These are phyloP conservation scores for Endomychus coccineus DNA, from an alignment of 2,888 invertebrate genomes.

Conservation along the genomic window DNA sequence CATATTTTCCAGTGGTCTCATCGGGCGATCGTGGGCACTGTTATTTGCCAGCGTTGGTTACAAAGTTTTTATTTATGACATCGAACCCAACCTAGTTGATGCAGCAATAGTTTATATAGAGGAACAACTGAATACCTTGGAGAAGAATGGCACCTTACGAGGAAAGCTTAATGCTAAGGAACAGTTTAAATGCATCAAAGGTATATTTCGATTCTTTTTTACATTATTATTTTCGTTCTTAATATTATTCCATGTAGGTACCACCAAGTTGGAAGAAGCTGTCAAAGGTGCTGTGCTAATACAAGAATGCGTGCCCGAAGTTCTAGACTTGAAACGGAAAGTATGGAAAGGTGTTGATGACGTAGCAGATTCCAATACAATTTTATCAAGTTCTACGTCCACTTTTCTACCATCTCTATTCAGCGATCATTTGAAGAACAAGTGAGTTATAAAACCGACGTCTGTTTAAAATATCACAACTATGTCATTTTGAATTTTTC, in stretches of 20 bases:
- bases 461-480: too few relatives aligned
- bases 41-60: constrained; percentile 90
- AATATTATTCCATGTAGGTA: constrained; percentile 45
- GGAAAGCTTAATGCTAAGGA: constrained; percentile 67
- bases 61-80: constrained; percentile 79
- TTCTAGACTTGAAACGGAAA: constrained; percentile 72
- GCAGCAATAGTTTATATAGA: constrained; percentile 68
- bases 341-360: constrained; percentile 73
- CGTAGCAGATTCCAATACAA: constrained; percentile 65
- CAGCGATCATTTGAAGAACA: constrained; percentile 70
- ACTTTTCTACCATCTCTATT: constrained; percentile 85
- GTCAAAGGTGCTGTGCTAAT: constrained; percentile 72
- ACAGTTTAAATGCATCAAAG: constrained; percentile 71
- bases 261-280: constrained; percentile 59
- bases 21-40: constrained; percentile 97
- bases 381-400: constrained; percentile 89
- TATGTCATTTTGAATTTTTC: too few relatives aligned
- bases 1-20: constrained; percentile 69
- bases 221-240: neutral
- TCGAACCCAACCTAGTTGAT: constrained; percentile 65
- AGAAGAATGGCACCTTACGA: constrained; percentile 64
- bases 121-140: constrained; percentile 62
- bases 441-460: too few relatives aligned
- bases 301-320: constrained; percentile 93
- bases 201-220: too few relatives aligned